Percentiles rank a stretch among this genome's conserved stretches.
phyloP scores from a whole-genome alignment of 35 echinoderm and acorn worm species.

The Apostichopus californicus region DNA sequence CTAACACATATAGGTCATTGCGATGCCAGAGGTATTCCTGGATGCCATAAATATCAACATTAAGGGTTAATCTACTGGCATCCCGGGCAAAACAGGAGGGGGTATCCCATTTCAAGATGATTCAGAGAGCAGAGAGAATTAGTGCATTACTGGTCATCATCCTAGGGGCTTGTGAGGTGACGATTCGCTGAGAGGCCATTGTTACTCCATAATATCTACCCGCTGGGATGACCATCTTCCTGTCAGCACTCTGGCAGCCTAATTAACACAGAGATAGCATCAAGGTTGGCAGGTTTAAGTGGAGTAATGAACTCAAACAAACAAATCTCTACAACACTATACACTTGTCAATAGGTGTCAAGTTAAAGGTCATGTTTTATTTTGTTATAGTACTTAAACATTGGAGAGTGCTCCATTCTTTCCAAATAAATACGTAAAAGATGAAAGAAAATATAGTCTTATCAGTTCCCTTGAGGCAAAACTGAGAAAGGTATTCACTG shows the following conservation, averaged over 20 bases:
- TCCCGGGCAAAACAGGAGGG: not conserved
- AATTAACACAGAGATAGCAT: not conserved
- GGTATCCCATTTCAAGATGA: not conserved
- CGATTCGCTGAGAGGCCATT: not conserved
- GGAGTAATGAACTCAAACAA: not conserved
- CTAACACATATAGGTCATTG: too few relatives aligned
- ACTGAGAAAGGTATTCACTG: too few relatives aligned
- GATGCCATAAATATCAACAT: not conserved
- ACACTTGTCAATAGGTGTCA: not conserved
- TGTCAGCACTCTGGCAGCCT: not conserved
- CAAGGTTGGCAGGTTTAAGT: not conserved
- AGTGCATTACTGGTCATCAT: conserved; percentile 3
- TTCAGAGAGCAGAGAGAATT: not conserved
- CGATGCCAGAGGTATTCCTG: not conserved
- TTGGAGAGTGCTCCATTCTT: not conserved
- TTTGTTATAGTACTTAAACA: not conserved
- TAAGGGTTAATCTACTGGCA: not conserved
- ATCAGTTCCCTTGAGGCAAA: too few relatives aligned
- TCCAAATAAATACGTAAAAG: too few relatives aligned
- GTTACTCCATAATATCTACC: not conserved
- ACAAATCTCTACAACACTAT: not conserved
- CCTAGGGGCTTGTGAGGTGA: not conserved
- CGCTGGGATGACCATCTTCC: not conserved
- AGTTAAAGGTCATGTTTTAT: not conserved
- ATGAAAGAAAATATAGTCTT: too few relatives aligned